Conservation (phyloP, 2,888 invertebrate species). For the Caenorhabditis macrosperma region DNA sequence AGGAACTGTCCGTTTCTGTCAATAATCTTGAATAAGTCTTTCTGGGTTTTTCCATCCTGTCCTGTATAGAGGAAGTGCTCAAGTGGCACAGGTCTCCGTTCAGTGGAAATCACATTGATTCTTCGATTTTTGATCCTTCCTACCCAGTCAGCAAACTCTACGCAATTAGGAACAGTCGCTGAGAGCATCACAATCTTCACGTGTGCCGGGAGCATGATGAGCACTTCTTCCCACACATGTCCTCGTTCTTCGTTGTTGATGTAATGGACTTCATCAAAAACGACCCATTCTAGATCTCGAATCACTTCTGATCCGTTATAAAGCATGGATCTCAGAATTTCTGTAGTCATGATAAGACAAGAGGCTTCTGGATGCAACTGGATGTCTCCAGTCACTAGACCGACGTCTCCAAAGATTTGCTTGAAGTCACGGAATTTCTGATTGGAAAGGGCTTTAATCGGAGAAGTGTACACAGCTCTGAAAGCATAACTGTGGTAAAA, state of each 20-base stretch:
- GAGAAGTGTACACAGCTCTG: conserved; percentile 91
- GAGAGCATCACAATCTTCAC: conserved; percentile 97
- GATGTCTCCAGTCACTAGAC: conserved; percentile 94
- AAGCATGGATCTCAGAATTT: conserved; percentile 95
- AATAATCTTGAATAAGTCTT: conserved; percentile 83
- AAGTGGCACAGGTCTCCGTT: conserved; percentile 94
- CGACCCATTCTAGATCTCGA: conserved; percentile 96
- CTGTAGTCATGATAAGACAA: conserved; percentile 99
- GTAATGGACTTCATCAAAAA: conserved; percentile 99
- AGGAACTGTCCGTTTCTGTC: conserved; percentile 88
- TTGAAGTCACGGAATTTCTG: conserved; percentile 99
- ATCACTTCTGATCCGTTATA: conserved; percentile 94
- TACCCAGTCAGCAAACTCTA: conserved; percentile 90
- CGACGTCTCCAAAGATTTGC: conserved; percentile 90
- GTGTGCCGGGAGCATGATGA: conserved; percentile 94
- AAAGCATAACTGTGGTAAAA: not conserved
- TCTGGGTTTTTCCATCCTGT: conserved; percentile 80
- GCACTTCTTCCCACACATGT: conserved; percentile 97
- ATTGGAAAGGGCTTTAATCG: conserved; percentile 98
- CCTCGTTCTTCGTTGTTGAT: conserved; percentile 97
- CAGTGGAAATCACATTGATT: conserved; percentile 92
- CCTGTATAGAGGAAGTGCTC: conserved; percentile 88
- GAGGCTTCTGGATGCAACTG: conserved; percentile 94
- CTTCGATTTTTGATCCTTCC: conserved; percentile 86
- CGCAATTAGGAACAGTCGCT: conserved; percentile 97